Base-by-base conservation (phyloP, 2,888 invertebrate genomes). In the Kryphioiulus occultus region DNA sequence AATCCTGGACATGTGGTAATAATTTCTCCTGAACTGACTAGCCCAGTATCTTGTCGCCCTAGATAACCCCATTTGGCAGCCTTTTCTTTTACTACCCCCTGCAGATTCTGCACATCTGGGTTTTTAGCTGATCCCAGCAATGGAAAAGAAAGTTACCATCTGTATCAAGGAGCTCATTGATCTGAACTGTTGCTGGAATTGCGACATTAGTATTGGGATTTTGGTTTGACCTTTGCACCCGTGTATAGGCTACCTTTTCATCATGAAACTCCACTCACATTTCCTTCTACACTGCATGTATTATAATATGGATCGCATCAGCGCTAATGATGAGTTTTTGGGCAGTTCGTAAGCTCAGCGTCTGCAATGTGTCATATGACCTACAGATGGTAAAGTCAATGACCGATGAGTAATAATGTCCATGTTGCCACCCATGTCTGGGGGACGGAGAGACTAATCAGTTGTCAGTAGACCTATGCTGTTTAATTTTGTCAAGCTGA, bases 71-170 rank as follows among this genome's bases (percentile, higher is more conserved):
- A 59, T 59, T 59, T 59, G 59, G 59, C 59, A 59, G 59, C 22
- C 59, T 22, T 22, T 59, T 59, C 59, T 59, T 59, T 17, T 59
- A 59, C 59, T 59, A 59, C 59, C 59, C 59, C 59, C 59, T 59
- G 59, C 59, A 22, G 59, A 59, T 59, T 59, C 22, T 59, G n/a
- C 59, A 59, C 59, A 59, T 59, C 59, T 59, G 59, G 59, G 59
- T n/a, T 59, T 59, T 59, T 19, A 59, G 22, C 59, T 59, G 59
- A 59, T 59, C 22, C 59, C n/a, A 59, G 22, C 59, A 59, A 22
- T 59, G 12, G 59, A 22, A 17, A 17, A 22, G n/a, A n/a, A 59
- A 10, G 59, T 4, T 1, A 22, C 22, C 4, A 22, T 22, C 4
- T 17, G 22, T 22, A 22, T 22, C n/a, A 22, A 5, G n/a, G n/a